Percentiles rank a stretch among this genome's conserved stretches.
Conservation (phyloP, 2,888 invertebrate species). For the Graphium colonna region DNA sequence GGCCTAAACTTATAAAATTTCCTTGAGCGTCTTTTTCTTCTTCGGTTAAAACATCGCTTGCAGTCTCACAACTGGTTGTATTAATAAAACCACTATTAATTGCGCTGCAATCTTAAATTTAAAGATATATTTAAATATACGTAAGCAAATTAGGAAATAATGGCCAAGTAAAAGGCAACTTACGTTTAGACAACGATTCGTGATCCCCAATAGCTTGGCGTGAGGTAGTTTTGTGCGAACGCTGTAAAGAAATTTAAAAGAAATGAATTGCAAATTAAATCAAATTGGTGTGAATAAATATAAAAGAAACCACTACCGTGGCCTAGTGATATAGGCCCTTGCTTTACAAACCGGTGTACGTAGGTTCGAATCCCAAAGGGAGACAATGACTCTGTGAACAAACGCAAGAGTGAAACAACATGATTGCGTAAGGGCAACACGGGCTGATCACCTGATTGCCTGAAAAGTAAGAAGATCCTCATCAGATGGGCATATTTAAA, state of each 20-base stretch:
- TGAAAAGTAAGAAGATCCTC: too few species aligned
- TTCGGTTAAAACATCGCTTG: conserved; percentile 1
- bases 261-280: conserved; percentile 5
- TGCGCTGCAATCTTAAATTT: conserved; percentile 12
- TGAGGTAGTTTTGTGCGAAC: conserved; percentile 53
- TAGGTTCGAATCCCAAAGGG: too few species aligned
- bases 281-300: too few species aligned
- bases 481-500: too few species aligned
- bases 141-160: neutral
- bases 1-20: conserved; percentile 4
- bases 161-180: conserved; percentile 33
- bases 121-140: neutral
- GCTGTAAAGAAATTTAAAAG: conserved; percentile 35
- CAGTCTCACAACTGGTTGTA: conserved; percentile 1
- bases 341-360: too few species aligned
- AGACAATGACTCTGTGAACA: too few species aligned
- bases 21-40: conserved; percentile 9
- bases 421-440: too few species aligned
- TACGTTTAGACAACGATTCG: conserved; percentile 56
- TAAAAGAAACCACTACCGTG: too few species aligned
- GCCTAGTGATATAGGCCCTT: too few species aligned
- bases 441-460: too few species aligned
- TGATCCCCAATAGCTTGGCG: conserved; percentile 65
- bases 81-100: neutral
- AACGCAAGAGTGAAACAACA: too few species aligned